Evolutionary conservation across 2,888 invertebrate species (phyloP).

Genomic region (Pammene aurita): DNA sequence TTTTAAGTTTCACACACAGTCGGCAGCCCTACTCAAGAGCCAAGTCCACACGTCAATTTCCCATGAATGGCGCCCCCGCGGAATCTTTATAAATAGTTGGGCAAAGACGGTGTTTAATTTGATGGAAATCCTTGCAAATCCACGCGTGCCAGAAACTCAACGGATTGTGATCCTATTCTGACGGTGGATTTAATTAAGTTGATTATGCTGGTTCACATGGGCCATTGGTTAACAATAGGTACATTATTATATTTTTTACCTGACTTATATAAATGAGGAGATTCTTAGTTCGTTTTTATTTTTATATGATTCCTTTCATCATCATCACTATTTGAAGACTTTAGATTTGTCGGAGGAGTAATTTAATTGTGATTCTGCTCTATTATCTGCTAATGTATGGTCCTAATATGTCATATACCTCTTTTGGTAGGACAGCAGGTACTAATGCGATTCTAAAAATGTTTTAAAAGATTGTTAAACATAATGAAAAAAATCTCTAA

Average conservation of each 20-base stretch:
- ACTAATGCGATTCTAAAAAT: too few species aligned
- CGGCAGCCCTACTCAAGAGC: conserved; percentile 8
- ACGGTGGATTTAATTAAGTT: conserved; percentile 71
- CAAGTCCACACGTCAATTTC: conserved; percentile 78
- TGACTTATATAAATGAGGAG: neutral
- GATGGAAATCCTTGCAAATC: conserved; percentile 70
- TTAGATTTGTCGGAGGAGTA: too few species aligned
- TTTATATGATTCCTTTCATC: neutral
- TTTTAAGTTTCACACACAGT: neutral
- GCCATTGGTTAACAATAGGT: conserved; percentile 39
- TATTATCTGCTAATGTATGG: too few species aligned
- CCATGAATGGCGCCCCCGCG: conserved; percentile 74
- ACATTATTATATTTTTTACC: conserved; percentile 1
- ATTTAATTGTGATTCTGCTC: too few species aligned
- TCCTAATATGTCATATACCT: too few species aligned
- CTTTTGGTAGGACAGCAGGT: too few species aligned
- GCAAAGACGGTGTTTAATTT: conserved; percentile 78
- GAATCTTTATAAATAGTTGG: conserved; percentile 83
- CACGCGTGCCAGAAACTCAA: conserved; percentile 72
- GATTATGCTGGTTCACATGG: conserved; percentile 52
- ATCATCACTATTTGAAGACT: too few species aligned
- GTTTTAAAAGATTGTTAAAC: too few species aligned
- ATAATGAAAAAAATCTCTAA: too few species aligned
- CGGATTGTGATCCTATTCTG: conserved; percentile 60
- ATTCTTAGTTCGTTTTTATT: neutral